Evolutionary conservation across 92 coral and sea anemone species (phyloP).

Genomic region (Actinernus sp.): DNA sequence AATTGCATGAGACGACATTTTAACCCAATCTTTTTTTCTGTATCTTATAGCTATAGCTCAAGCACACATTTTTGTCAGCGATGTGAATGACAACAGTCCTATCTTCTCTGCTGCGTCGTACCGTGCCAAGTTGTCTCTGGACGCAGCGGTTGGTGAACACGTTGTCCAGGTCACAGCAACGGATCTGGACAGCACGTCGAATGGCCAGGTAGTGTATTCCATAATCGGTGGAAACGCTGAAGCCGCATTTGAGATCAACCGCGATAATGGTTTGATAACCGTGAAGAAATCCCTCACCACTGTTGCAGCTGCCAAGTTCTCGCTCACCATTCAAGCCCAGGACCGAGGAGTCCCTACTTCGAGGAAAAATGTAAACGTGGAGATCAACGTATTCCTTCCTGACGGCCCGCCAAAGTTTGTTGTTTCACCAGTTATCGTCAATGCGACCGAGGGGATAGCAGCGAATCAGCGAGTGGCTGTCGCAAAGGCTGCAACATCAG

Average conservation of each 20-base stretch:
- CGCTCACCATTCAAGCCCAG: conserved; percentile 69
- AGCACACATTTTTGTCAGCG: conserved; percentile 58
- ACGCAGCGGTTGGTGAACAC: conserved; percentile 54
- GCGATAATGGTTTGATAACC: conserved; percentile 75
- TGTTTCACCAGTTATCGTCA: conserved; percentile 66
- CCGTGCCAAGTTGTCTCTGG: conserved; percentile 73
- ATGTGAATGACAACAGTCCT: conserved; percentile 73
- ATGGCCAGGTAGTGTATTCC: conserved; percentile 61
- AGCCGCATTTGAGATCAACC: conserved; percentile 74
- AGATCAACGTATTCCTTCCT: conserved; percentile 79
- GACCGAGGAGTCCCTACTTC: conserved; percentile 58
- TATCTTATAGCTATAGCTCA: conserved; percentile 61
- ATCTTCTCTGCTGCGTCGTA: conserved; percentile 75
- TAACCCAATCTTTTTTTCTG: not conserved
- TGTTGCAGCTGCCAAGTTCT: conserved; percentile 76
- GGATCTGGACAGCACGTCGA: conserved; percentile 71
- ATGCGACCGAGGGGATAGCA: conserved; percentile 71
- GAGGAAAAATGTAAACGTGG: conserved; percentile 48
- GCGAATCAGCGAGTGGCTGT: conserved; percentile 85
- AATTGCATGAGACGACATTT: not conserved
- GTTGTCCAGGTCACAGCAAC: conserved; percentile 83
- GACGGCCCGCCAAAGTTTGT: conserved; percentile 92
- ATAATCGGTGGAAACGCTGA: conserved; percentile 71
- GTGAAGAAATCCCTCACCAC: conserved; percentile 79
- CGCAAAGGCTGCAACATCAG: conserved; percentile 93